Base-by-base conservation (phyloP, 2,797 vertebrate genomes). In the Lagorchestes hirsutus region DNA sequence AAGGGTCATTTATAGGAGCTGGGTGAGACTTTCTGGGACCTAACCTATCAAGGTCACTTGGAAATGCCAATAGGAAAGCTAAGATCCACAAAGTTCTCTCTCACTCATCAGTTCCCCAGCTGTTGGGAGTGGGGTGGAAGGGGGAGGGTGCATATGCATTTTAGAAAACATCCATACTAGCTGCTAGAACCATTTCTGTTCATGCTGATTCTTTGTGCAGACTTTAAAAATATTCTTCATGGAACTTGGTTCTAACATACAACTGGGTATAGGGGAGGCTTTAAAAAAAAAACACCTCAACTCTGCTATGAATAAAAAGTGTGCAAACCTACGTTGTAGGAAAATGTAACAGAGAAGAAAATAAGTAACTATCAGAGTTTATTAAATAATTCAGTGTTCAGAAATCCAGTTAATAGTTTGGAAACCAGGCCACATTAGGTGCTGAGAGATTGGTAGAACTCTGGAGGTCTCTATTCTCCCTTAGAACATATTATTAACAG, bases 361-460 rank as follows among this genome's bases (percentile, higher is more conserved):
- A 82, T 3, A 46, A 92, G 90, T 3, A 24, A 46, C 55, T 55
- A 46, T 92, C 90, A 67, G 55, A 16, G 52, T 91, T 22, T 92
- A 92, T 34, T 57, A 91, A 67, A 92, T 4, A 6, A 34, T 55
- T 91, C 5, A 28, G 74, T 40, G 54, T 8, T 13, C 34, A 52
- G 50, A 92, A 58, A 58, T 90, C 24, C 16, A 95, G 87, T 87
- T 56, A 34, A 93, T 12, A 34, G 93, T 91, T 87, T 93, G 13
- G 74, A 95, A 92, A 14, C 52, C 90, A 91, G 62, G 2, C 54
- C 29, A 93, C 95, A 57, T 90, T 93, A 82, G 9, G 90, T 34
- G 93, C 90, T 52, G 91, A 95, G 93, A 97, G 0, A 46, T 95
- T 10, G 29, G 14, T 92, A 95, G 54, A 95, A 94, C 62, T 59